Base-by-base conservation (phyloP, 1,140 invertebrate genomes). In the Formica exsecta region DNA sequence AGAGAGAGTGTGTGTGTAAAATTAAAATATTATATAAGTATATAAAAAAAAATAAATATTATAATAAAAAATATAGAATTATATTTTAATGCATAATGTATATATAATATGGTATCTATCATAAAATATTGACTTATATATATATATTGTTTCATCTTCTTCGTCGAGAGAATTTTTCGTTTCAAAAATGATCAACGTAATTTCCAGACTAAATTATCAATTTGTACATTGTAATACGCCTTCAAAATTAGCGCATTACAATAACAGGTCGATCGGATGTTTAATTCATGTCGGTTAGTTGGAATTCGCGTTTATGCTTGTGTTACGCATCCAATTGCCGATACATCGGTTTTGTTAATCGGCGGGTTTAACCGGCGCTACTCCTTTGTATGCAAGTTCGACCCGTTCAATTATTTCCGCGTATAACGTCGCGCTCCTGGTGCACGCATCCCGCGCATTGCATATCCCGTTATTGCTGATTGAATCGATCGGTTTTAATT, bases 401-500 rank as follows among this genome's bases (percentile, higher is more conserved):
- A 61, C 19, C 19, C 41, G 41, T 73, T 36, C 79, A 83, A 83
- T 83, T 83, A 83, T 83, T 83, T 83, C 79, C 79, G n/a, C 79
- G 68, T 83, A 51, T 51, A 83, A 83, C 68, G 79, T 74, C 79
- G 68, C 29, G 54, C 25, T 83, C 68, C 38, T 74, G 68, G 74
- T 61, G 61, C 68, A 38, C 65, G 51, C 54, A 70, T 80, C 44
- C 51, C 77, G 71, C 91, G 68, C 84, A 89, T 92, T 92, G 92
- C 92, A 92, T 73, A 83, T 83, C 84, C 84, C 85, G 74, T 88
- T 91, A 89, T 91, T 91, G 92, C 92, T 92, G 92, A 93, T 94
- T 91, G 92, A 93, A 93, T 92, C 89, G 93, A 92, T 92, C 89
- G 89, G 80, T 91, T 90, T 86, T 87, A 86, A 79, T 89, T 90